These are phyloP conservation scores for Rhagoletis zephyria DNA, from an alignment of 1,140 invertebrate genomes.

Conservation along the genomic window DNA sequence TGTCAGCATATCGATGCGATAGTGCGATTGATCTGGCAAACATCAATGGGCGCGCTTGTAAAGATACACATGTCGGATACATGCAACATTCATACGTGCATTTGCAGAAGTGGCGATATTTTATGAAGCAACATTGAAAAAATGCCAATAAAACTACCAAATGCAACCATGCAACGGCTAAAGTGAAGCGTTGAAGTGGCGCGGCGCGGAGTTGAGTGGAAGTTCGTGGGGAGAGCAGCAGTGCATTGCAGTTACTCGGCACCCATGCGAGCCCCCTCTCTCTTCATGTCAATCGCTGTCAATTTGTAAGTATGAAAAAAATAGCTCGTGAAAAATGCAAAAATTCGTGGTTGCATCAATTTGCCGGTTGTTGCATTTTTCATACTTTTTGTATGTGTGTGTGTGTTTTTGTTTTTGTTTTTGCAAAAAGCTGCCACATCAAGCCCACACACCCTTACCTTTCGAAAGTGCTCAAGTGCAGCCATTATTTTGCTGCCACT, in stretches of 20 bases:
- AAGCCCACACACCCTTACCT: no score
- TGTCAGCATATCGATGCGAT: slow-evolving; percentile 29
- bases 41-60: not conserved
- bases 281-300: not conserved
- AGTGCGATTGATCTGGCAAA: not conserved
- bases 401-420: no score
- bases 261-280: not conserved
- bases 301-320: not conserved
- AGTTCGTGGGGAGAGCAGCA: not conserved
- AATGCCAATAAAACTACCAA: not conserved
- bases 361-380: slow-evolving; percentile 13
- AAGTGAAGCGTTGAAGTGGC: slow-evolving; percentile 18
- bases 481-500: slow-evolving; percentile 32
- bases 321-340: slow-evolving; percentile 18
- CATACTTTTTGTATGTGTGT: not conserved
- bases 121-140: not conserved
- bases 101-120: not conserved
- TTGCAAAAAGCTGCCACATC: no score
- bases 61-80: not conserved
- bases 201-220: not conserved
- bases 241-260: not conserved
- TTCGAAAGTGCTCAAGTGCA: not conserved
- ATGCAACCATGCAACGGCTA: not conserved
- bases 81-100: not conserved
- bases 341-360: not conserved